Base-by-base conservation (phyloP, 1,140 invertebrate genomes). In the Drosophila simulans region DNA sequence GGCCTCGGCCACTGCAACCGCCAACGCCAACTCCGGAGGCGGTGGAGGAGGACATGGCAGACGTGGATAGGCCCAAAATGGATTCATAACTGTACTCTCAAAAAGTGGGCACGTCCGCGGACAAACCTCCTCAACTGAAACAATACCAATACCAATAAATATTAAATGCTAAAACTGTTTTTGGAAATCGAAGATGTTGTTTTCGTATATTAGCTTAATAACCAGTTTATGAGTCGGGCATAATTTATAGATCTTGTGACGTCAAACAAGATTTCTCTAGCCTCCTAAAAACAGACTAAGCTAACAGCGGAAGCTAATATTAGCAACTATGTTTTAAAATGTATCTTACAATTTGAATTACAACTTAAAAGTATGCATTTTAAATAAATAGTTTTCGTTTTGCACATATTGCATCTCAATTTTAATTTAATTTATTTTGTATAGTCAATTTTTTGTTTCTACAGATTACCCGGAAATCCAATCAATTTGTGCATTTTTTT, bases 1-100 rank as follows among this genome's bases (percentile, higher is more conserved):
- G 3, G 75, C 74, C 12, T 0, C 0, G 1, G 75, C 76, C 4
- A 69, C 7, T 5, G 79, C 76, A 5, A 64, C 3, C 4, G 79
- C 72, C 3, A 13, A 1, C 12, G 71, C 78, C 11, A 5, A 0
- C n/a, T 46, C 64, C 10, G 15, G 8, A 12, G 3, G 12, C 8
- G 5, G 37, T 1, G 12, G 8, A 4, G 15, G 43, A 8, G 15
- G 34, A 7, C 15, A 4, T 3, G 8, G 15, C 2, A 2, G 22
- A 0, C 4, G 0, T 0, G 43, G 39, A 51, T 15, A 40, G 8
- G 52, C 49, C 35, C 20, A 1, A 4, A 20, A 13, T 3, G 31
- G 8, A 40, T 42, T 20, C 10, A 10, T 0, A 34, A 22, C 12
- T 37, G 43, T 17, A 34, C 15, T 25, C 37, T n/a, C 4, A 2